Evolutionary conservation across 1,140 invertebrate species (phyloP).

Genomic region (Pantala flavescens): DNA sequence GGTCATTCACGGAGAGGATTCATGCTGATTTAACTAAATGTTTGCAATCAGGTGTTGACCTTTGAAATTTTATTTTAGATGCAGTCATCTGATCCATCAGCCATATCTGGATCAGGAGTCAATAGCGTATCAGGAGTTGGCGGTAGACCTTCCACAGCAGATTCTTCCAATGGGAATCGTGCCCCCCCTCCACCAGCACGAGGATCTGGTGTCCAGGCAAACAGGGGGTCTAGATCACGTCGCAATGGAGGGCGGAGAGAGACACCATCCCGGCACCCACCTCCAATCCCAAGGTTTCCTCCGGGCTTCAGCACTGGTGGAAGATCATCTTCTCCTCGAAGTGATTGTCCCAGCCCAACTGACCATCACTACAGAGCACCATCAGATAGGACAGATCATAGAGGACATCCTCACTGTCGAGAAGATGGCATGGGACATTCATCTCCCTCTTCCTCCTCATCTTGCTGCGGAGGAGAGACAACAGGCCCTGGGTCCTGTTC

Average conservation of each 20-base stretch:
- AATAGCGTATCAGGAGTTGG: not conserved
- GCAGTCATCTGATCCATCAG: conserved; percentile 3
- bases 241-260: not conserved
- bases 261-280: not conserved
- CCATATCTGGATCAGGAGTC: not conserved
- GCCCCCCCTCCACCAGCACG: not conserved
- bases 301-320: not conserved
- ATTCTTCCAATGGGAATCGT: not conserved
- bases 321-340: not conserved
- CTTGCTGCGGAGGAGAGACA: not conserved
- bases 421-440: not conserved
- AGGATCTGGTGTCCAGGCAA: not conserved
- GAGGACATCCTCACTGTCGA: not conserved
- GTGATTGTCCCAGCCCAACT: not conserved
- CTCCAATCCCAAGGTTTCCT: not conserved
- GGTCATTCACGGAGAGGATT: too few relatives aligned
- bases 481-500: not conserved
- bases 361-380: not conserved
- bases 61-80: not conserved
- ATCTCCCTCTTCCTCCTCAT: not conserved
- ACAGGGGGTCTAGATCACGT: not conserved
- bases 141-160: not conserved
- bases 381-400: not conserved
- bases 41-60: too few relatives aligned
- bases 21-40: too few relatives aligned